phyloP scores from a whole-genome alignment of 2,113 vertebrate genomes.

The Dipodomys spectabilis region DNA sequence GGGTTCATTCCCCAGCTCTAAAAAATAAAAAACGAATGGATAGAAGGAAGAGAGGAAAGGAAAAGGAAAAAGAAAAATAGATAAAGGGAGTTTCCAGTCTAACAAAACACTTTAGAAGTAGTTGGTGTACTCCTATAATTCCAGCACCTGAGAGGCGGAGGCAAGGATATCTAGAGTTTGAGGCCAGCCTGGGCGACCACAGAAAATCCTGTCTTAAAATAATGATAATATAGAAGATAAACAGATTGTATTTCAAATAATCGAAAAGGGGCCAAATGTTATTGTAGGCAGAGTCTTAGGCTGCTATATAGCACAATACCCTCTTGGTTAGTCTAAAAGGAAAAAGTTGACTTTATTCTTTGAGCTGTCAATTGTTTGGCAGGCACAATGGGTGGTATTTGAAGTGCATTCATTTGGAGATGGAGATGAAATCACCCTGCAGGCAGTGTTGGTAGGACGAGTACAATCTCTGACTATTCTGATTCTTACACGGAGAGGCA shows the following conservation, averaged over 20 bases:
- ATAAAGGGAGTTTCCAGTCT: too few species aligned
- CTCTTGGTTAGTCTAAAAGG: constrained; percentile 39
- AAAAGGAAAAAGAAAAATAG: too few species aligned
- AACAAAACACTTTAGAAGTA: too few species aligned
- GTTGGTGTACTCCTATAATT: neutral
- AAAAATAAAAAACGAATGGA: neutral
- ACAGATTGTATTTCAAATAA: constrained; percentile 52
- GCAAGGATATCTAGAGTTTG: neutral
- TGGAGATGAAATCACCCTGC: neutral
- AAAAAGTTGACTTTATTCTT: constrained; percentile 25
- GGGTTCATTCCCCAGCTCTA: neutral
- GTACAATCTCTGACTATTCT: too few species aligned
- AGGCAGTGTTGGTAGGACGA: neutral
- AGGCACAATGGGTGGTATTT: neutral
- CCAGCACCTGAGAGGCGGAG: neutral
- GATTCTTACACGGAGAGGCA: too few species aligned
- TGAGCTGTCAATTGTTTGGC: constrained; percentile 18
- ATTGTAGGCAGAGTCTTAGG: constrained; percentile 32
- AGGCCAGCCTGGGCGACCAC: neutral
- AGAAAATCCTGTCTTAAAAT: neutral
- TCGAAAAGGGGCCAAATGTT: constrained; percentile 22
- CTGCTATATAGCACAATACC: neutral
- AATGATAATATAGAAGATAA: neutral
- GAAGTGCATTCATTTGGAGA: neutral
- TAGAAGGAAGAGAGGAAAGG: neutral